Evolutionary conservation across 1,140 invertebrate genomes (phyloP), one percentile per base, ranked within the genome.

Genomic region (Aphaenogaster floridana): DNA sequence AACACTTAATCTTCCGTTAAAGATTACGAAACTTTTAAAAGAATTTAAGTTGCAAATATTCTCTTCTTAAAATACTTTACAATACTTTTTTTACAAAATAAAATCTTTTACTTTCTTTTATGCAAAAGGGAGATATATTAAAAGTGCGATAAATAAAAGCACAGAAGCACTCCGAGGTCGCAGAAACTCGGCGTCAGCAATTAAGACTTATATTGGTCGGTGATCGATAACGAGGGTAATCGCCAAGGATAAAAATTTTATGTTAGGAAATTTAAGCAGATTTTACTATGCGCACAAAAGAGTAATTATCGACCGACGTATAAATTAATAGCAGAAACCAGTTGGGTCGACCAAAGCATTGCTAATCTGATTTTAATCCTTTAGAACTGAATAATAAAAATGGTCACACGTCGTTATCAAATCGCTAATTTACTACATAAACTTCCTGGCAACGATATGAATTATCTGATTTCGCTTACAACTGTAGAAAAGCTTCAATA

Each of bases 191-290:
- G 28, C 42, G 28, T 64, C 42, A 64, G 76, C 59, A 50, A 78
- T 78, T 50, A 78, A 48, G 76, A 64, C 28, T 78, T 64, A 78
- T 78, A 78, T 78, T 13, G 59, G 3, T 39, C 3, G 36, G 36
- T 68, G 45, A 50, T 79, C 77, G 28, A 79, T 79, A 79, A 79
- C 61, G 45, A 66, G 13, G 45, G 11, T 68, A 68, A 78, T 79
- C 34, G 34, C 13, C 28, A 17, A 36, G 17, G 45, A 79, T 39
- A 50, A 66, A 34, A 39, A 66, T 66, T 36, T 28, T 13, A 8
- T 7, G 6, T 66, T 39, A 68, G 7, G 9, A 17, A 48, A 48
- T 78, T 34, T 45, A 34, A 42, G 4, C 8, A 63, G 11, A 45
- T 79, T 21, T 48, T 21, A 34, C 17, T 48, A 1, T 50, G 13